phyloP scores from a whole-genome alignment of 2,888 invertebrate genomes.

The Rutpela maculata region DNA sequence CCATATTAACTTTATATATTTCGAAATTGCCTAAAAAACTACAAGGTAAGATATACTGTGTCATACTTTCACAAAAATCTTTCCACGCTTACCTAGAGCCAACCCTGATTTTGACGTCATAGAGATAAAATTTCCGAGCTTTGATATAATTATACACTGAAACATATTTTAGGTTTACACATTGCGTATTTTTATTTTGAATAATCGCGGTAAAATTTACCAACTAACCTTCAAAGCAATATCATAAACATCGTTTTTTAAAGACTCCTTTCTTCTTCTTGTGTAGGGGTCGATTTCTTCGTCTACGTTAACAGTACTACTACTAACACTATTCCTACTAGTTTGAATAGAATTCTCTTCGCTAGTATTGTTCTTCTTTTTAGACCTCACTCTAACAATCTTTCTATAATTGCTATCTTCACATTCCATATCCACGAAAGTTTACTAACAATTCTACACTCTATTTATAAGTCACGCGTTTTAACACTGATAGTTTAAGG shows the following conservation, averaged over 20 bases:
- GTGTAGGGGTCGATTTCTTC: slow-evolving; percentile 60
- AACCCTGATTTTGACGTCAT: no score
- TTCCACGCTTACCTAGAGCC: no score
- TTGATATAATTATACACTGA: no score
- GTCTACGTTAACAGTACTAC: slow-evolving; percentile 48
- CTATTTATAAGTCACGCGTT: background rate
- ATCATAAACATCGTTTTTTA: slow-evolving; percentile 61
- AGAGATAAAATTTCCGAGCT: no score
- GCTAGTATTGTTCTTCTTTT: slow-evolving; percentile 47
- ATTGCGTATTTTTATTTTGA: no score
- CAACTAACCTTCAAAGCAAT: slow-evolving; percentile 62
- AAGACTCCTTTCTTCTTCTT: slow-evolving; percentile 59
- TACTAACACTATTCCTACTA: slow-evolving; percentile 41
- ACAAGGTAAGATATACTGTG: no score
- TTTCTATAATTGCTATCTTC: slow-evolving; percentile 63
- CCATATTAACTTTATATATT: no score
- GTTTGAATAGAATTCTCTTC: slow-evolving; percentile 36
- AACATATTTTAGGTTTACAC: no score
- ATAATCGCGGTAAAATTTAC: no score
- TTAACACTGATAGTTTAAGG: background rate
- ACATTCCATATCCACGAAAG: slow-evolving; percentile 60
- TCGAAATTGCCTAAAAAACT: no score
- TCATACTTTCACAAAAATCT: no score
- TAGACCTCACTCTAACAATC: slow-evolving; percentile 67
- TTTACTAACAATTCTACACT: background rate